phyloP scores from a whole-genome alignment of 2,888 invertebrate species.

The Harpagoxenus sublaevis region DNA sequence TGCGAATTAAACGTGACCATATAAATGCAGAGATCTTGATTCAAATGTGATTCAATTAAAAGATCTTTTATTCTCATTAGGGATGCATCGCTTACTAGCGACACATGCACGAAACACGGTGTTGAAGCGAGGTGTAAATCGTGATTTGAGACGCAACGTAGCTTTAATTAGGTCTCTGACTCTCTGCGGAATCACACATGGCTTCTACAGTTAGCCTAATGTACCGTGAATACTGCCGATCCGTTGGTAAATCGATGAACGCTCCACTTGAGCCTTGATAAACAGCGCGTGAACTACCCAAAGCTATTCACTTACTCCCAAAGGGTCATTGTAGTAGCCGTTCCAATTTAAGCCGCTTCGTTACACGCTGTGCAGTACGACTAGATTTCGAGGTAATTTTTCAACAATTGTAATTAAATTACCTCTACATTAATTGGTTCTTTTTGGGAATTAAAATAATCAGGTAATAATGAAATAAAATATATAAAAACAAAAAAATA shows the following conservation, averaged over 20 bases:
- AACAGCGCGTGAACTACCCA: conserved; percentile 70
- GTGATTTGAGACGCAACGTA: conserved; percentile 46
- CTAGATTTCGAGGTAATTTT: not conserved
- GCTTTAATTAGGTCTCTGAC: conserved; percentile 60
- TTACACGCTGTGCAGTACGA: not conserved
- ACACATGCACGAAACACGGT: not conserved
- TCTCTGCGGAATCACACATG: conserved; percentile 50
- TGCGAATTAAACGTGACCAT: not conserved
- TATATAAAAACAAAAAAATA: not conserved
- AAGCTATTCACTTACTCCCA: conserved; percentile 52
- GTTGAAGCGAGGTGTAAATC: conserved; percentile 54
- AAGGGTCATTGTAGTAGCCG: not conserved
- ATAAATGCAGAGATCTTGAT: not conserved
- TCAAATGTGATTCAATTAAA: not conserved
- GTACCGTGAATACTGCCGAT: conserved; percentile 72
- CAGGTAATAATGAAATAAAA: not conserved
- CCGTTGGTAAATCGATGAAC: conserved; percentile 67
- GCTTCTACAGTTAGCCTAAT: conserved; percentile 76
- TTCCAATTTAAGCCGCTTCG: conserved; percentile 21
- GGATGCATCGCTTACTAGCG: not conserved
- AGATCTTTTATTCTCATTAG: not conserved
- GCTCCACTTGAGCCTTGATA: conserved; percentile 75
- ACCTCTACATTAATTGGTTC: not conserved
- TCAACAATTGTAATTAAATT: not conserved
- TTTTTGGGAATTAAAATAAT: not conserved